phyloP scores from a whole-genome alignment of 2,797 vertebrate species.

The Harpagifer antarcticus region DNA sequence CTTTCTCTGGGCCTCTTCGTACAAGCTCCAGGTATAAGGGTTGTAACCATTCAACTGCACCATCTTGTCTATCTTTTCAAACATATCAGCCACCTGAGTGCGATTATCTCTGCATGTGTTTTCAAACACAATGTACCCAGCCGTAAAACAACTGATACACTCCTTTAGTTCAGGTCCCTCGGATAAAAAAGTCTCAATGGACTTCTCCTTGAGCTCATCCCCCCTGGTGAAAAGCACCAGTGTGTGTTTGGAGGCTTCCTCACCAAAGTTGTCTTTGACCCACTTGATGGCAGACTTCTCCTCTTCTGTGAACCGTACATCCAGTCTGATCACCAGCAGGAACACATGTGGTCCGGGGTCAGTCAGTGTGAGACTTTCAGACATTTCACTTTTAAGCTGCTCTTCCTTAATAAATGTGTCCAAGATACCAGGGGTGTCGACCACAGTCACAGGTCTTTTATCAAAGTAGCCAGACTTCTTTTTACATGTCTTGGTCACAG shows the following conservation, averaged over 20 bases:
- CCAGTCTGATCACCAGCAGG: conserved; percentile 63
- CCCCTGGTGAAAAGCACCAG: conserved; percentile 62
- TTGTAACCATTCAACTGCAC: conserved; percentile 45
- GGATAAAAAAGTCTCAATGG: conserved; percentile 1
- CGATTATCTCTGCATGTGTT: conserved; percentile 26
- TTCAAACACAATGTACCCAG: conserved; percentile 60
- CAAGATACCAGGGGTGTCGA: conserved; percentile 75
- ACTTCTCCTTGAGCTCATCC: conserved; percentile 16
- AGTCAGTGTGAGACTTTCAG: conserved; percentile 51
- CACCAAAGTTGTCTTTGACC: conserved; percentile 64
- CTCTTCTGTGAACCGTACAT: conserved; percentile 49
- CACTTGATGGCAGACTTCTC: conserved; percentile 39
- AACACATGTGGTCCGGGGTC: conserved; percentile 68
- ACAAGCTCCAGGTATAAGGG: conserved; percentile 55
- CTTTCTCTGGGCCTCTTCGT: conserved; percentile 43
- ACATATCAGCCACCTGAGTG: conserved; percentile 64
- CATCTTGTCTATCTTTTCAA: conserved; percentile 58
- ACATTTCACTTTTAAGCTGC: conserved; percentile 49
- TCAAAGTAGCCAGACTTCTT: neutral
- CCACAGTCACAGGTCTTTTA: conserved; percentile 42
- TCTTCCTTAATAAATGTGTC: conserved; percentile 36
- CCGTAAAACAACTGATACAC: conserved; percentile 7
- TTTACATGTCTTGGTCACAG: conserved; percentile 54
- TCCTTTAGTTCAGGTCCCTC: neutral
- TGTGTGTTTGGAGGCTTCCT: conserved; percentile 41